Base-by-base conservation (phyloP, 2,888 invertebrate genomes). In the Nudaria mundana region DNA sequence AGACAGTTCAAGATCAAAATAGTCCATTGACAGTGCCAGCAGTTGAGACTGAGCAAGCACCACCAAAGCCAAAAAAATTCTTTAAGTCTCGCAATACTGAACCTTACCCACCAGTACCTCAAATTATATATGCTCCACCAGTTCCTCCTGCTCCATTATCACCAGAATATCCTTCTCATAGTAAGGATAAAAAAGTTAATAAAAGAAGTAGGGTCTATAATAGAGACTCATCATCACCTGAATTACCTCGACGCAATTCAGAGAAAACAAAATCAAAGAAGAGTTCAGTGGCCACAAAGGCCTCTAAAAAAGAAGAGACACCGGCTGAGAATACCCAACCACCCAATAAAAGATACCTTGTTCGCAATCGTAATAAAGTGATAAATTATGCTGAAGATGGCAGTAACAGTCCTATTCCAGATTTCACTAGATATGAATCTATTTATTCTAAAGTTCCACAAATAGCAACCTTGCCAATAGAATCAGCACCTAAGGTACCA, bases 61-160 rank as follows among this genome's bases (percentile, higher is more conserved):
- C 92, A 54, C 91, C 92, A 59, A 95, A 95, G 75, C 96, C 96
- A 29, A 95, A 96, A 72, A 97, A 97, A 74, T 97, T 97, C 79
- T 97, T 97, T 74, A 97, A 97, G 73, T 96, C 95, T 69, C 93
- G 95, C 35, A 95, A 94, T 79, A 90, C 92, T 12, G 92, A 92
- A 53, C 84, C 90, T 2, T 90, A 90, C 44, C 91, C 91, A 42
- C 80, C 84, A 48, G 84, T 88, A 45, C 89, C 89, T 50, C 89
- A 88, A 56, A 88, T 88, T 30, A 87, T 84, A 24, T 89, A 88
- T 73, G 89, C 89, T 41, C 88, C 89, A 37, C 85, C 88, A 30
- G 82, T 80, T 51, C 71, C 83, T 45, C 81, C 81, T 42, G 82
- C 83, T 37, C 82, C 89, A 24, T 64, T 86, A 12, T 87, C 89